Evolutionary conservation across 2,888 invertebrate genomes (phyloP), one percentile per base, ranked within the genome.

Genomic region (Branchipolynoe longqiensis): DNA sequence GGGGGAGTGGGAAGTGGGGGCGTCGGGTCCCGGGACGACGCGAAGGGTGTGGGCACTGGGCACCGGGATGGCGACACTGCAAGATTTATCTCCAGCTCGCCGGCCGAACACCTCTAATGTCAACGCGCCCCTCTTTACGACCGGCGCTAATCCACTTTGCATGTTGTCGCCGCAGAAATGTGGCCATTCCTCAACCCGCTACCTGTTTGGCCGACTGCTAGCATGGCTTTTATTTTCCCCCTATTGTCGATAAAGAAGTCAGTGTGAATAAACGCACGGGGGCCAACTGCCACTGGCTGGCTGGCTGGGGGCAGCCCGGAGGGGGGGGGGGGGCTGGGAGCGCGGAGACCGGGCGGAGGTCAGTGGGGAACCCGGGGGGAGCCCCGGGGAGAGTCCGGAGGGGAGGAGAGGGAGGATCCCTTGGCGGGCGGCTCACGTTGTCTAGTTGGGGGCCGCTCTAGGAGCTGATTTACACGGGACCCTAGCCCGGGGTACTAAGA

Each of bases 201-300:
- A 33, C 69, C 18, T 3, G 36, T 4, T 25, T 33, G n/a, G 69
- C 1, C 33, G 36, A 33, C 33, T 38, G 36, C 69, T 69, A 69
- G 69, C 69, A 69, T 38, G 69, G 69, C 69, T 69, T 69, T 69
- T 69, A 69, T 69, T 69, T 69, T 69, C 69, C 36, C 69, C 69
- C n/a, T n/a, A 69, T 69, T 69, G 69, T 69, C 69, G 69, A 69
- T 69, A 69, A 69, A 69, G 69, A 22, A 69, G 69, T 69, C 69
- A 69, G 38, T 69, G 69, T 18, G 69, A 69, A 69, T 69, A 33
- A 69, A 18, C 48, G 18, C 8, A 8, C 48, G 8, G 48, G 18
- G 48, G 18, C 8, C 8, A 48, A 18, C 8, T 48, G 48, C 8
- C 8, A 12, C 48, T 8, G 48, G 48, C 8, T 18, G 48, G 69